Base-by-base conservation (phyloP, 2,888 invertebrate species). In the Eilema depressum region DNA sequence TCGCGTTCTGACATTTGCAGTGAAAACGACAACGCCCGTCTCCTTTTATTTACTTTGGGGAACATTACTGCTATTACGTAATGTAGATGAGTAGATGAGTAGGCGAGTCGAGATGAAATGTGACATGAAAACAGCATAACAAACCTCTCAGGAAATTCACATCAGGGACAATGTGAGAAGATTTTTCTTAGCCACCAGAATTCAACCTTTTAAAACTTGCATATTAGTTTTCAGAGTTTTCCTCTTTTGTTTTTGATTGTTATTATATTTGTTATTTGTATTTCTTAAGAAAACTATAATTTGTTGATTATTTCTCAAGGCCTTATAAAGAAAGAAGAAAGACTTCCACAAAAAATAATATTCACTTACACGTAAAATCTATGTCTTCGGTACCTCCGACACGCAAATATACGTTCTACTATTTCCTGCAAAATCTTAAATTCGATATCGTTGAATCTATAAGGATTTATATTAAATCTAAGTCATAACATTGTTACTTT, bases 401-500 rank as follows among this genome's bases (percentile, higher is more conserved):
- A n/a, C n/a, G n/a, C n/a, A n/a, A n/a, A 8, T 10, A 4, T 17
- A 17, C 41, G 14, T 47, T 53, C 7, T 10, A 7, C 7, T 20
- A 53, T 53, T n/a, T 1, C 10, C 53, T n/a, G n/a, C 53, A 53
- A 53, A 53, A 20, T 20, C 47, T 20, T 41, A 20, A 47, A n/a
- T n/a, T n/a, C n/a, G 28, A 30, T 60, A 20, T 60, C 20, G 11
- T 56, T 30, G 30, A 37, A 28, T 26, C 30, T 28, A 30, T 25
- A 25, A 61, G n/a, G 8, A 20, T n/a, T 60, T 28, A 41, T 25
- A 26, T 4, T 12, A 59, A 59, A 59, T 26, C 5, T 10, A 59
- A 12, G 4, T 12, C 30, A 30, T 20, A 30, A 12, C n/a, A n/a
- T 61, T 28, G 82, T 77, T 75, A 70, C 77, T 81, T 76, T 71